A percentile compares a stretch with the other conserved stretches of the same genome.
phyloP scores from a whole-genome alignment of 23 tunicate genomes.

The Trididemnum miniatum region DNA sequence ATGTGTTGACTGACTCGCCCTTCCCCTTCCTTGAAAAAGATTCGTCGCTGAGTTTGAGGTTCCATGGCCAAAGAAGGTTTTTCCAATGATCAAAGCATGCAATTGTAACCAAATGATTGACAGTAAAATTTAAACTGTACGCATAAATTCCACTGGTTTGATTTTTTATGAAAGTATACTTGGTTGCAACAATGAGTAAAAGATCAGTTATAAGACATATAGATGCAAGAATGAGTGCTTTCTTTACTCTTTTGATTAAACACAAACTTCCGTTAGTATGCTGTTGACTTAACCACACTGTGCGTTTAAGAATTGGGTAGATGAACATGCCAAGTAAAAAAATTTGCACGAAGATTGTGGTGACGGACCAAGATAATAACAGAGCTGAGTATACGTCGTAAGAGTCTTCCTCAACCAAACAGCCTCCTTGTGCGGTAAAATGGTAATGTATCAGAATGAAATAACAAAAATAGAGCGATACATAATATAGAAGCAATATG shows the following conservation, averaged over 20 bases:
- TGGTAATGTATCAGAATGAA: constrained; percentile 24
- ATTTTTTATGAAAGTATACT: background rate
- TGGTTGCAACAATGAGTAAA: constrained; percentile 17
- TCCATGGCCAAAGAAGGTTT: constrained; percentile 51
- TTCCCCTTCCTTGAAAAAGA: too few relatives aligned
- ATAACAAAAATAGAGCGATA: constrained; percentile 6
- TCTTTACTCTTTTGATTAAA: constrained; percentile 33
- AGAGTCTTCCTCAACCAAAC: constrained; percentile 2
- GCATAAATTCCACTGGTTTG: background rate
- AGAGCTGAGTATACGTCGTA: background rate
- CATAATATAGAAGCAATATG: constrained; percentile 37
- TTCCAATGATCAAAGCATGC: constrained; percentile 70
- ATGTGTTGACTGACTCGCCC: too few relatives aligned
- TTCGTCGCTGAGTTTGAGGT: too few relatives aligned
- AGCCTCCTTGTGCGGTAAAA: constrained; percentile 23
- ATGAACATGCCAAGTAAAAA: constrained; percentile 52
- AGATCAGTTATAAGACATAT: constrained; percentile 50
- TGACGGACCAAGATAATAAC: constrained; percentile 36
- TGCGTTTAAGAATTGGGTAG: constrained; percentile 29
- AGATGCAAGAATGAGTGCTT: constrained; percentile 43
- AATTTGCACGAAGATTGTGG: constrained; percentile 51
- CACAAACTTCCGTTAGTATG: too few relatives aligned
- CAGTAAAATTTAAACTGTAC: constrained; percentile 37
- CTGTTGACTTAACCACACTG: too few relatives aligned
- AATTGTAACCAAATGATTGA: constrained; percentile 44